Conservation (phyloP, 2,797 vertebrate species). For the Echeneis naucrates region DNA sequence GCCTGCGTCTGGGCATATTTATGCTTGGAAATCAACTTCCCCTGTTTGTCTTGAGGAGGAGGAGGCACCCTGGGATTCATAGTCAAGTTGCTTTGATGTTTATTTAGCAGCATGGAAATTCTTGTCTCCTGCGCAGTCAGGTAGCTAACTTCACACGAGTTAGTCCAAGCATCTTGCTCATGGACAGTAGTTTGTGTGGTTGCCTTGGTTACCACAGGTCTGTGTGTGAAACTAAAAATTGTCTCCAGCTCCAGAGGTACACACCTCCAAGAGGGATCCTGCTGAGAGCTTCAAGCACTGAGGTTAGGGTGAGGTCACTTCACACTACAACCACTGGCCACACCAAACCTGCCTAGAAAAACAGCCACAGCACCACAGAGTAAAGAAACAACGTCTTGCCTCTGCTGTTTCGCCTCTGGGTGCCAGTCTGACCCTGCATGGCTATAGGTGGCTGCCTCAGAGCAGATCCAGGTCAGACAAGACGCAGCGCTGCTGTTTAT, state of each 20-base stretch:
- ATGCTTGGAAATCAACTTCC: conserved; percentile 64
- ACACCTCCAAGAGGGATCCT: conserved; percentile 14
- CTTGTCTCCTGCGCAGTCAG: conserved; percentile 16
- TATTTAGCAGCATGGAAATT: conserved; percentile 1
- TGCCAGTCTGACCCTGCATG: conserved; percentile 35
- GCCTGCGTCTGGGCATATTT: conserved; percentile 58
- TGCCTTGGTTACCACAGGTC: background rate
- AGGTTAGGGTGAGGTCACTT: conserved; percentile 49
- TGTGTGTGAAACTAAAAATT: conserved; percentile 12
- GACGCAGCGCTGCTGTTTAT: conserved; percentile 50
- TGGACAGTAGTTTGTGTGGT: no score
- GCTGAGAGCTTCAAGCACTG: conserved; percentile 42
- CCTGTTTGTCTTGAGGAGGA: conserved; percentile 35
- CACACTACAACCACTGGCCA: conserved; percentile 46
- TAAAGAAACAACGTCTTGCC: conserved; percentile 51
- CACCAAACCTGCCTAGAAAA: conserved; percentile 56
- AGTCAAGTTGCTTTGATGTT: conserved; percentile 10
- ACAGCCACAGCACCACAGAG: conserved; percentile 45
- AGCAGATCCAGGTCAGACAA: conserved; percentile 42
- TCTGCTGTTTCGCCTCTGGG: conserved; percentile 16
- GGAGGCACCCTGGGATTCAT: conserved; percentile 7
- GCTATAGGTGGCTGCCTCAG: conserved; percentile 24
- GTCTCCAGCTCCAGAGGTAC: conserved; percentile 1
- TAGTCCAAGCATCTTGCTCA: background rate
- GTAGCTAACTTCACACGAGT: background rate